Conservation (phyloP, 2,113 vertebrate species). For the Aythya baeri region DNA sequence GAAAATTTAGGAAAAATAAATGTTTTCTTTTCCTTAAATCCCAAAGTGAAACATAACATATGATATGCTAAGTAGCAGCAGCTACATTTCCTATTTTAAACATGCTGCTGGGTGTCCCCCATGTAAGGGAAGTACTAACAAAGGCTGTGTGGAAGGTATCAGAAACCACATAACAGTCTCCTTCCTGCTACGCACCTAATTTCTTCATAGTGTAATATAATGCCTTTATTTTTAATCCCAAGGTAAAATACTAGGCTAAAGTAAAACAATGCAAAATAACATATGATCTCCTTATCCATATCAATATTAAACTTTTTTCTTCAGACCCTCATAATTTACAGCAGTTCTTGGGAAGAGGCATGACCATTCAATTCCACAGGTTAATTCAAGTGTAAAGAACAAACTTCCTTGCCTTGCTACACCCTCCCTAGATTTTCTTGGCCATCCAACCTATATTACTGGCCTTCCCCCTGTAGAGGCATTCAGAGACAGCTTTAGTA, state of each 20-base stretch:
- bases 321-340: neutral
- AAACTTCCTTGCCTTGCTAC: neutral
- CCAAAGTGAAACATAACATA: neutral
- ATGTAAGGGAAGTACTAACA: neutral
- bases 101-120: neutral
- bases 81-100: neutral
- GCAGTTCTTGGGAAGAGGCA: neutral
- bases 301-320: neutral
- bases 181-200: neutral
- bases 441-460: neutral
- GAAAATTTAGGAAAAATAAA: neutral
- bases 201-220: neutral
- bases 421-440: neutral
- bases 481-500: neutral
- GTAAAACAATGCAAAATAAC: neutral
- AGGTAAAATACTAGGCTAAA: neutral
- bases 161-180: neutral
- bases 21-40: neutral
- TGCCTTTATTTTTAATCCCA: neutral
- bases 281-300: neutral
- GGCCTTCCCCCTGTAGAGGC: neutral
- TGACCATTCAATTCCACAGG: neutral
- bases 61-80: neutral
- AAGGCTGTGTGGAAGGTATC: neutral
- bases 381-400: neutral